These are phyloP conservation scores for Epiblema foenella DNA, from an alignment of 2,888 invertebrate species.

Conservation along the genomic window DNA sequence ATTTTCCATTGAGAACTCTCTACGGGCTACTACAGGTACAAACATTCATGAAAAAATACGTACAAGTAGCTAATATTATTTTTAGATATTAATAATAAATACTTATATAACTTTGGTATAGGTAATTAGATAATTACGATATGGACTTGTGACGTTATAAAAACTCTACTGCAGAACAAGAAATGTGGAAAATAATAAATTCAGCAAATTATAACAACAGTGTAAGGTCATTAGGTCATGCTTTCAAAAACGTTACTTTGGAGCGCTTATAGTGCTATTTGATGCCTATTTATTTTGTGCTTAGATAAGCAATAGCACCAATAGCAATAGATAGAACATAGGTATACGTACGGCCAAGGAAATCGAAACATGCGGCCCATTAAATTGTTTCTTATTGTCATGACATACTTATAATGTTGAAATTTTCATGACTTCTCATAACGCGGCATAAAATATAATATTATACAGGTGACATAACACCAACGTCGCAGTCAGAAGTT, in stretches of 20 bases:
- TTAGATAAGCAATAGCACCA: too few species aligned
- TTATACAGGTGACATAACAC: too few species aligned
- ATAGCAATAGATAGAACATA: too few species aligned
- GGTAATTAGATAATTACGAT: conserved; percentile 24
- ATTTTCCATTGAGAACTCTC: background rate
- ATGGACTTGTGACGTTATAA: conserved; percentile 20
- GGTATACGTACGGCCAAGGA: too few species aligned
- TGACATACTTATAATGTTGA: too few species aligned
- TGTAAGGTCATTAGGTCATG: background rate
- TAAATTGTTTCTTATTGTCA: too few species aligned
- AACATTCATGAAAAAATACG: conserved; percentile 19
- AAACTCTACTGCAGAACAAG: background rate
- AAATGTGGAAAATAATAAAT: background rate
- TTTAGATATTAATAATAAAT: background rate
- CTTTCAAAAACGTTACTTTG: background rate
- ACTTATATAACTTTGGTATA: conserved; percentile 30
- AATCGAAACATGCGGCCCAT: too few species aligned
- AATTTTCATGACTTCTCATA: too few species aligned
- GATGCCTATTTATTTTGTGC: too few species aligned
- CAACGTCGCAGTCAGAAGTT: too few species aligned
- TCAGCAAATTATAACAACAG: background rate
- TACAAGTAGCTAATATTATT: conserved; percentile 20
- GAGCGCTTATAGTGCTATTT: too few species aligned
- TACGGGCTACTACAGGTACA: background rate
- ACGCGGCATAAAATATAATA: too few species aligned